Evolutionary conservation across 2,113 vertebrate genomes (phyloP).

Genomic region (Scartelaos histophorus): DNA sequence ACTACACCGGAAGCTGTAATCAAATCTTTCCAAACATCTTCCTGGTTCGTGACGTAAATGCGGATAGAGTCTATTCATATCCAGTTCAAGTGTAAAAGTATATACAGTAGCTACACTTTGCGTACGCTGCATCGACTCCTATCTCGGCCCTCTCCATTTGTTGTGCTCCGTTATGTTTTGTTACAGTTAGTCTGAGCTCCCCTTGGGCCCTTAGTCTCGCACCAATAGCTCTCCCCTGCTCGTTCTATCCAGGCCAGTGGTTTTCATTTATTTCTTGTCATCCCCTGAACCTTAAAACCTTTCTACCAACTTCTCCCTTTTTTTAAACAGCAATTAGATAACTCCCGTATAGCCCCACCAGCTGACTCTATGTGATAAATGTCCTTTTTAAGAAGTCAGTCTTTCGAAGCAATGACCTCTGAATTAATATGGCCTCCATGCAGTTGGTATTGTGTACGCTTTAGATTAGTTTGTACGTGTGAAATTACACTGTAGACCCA

Average conservation of each 20-base stretch:
- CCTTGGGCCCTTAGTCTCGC: slow-evolving; percentile 53
- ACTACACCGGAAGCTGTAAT: too few relatives aligned
- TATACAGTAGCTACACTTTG: neutral
- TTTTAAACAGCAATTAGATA: slow-evolving; percentile 56
- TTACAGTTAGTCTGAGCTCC: slow-evolving; percentile 43
- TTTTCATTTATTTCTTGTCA: slow-evolving; percentile 58
- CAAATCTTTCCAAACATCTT: too few relatives aligned
- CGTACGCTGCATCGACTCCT: slow-evolving; percentile 9
- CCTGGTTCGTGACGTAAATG: too few relatives aligned
- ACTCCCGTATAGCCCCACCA: slow-evolving; percentile 34
- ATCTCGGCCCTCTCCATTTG: slow-evolving; percentile 42
- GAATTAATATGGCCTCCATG: slow-evolving; percentile 35
- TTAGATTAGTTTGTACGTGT: slow-evolving; percentile 31
- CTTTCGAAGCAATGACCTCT: slow-evolving; percentile 29
- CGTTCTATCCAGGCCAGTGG: slow-evolving; percentile 50
- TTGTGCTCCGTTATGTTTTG: slow-evolving; percentile 49
- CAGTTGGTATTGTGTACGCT: slow-evolving; percentile 25
- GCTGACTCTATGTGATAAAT: slow-evolving; percentile 53
- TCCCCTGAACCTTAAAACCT: slow-evolving; percentile 31
- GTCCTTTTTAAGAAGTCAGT: slow-evolving; percentile 29
- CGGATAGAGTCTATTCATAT: too few relatives aligned
- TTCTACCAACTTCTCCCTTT: slow-evolving; percentile 26
- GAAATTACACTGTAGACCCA: slow-evolving; percentile 24
- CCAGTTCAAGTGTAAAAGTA: neutral
- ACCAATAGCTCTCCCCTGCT: slow-evolving; percentile 40